Conservation (phyloP, 2,888 invertebrate species). For the Adelphocoris suturalis region DNA sequence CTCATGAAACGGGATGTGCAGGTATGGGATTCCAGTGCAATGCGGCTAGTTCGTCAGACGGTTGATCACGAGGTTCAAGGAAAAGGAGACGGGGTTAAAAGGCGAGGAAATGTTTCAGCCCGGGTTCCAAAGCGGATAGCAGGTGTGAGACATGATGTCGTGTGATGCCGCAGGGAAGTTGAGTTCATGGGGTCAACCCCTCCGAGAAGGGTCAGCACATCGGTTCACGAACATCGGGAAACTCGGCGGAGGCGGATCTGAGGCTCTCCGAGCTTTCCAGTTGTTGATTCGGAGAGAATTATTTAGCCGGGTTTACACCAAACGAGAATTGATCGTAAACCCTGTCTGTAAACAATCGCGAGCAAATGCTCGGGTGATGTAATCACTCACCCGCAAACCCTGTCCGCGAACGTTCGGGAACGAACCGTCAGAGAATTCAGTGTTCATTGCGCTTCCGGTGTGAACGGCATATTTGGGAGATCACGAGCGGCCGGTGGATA, state of each 20-base stretch:
- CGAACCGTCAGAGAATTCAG: no score
- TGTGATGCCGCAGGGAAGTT: slow-evolving; percentile 46
- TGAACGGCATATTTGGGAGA: no score
- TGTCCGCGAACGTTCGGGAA: no score
- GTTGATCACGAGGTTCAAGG: slow-evolving; percentile 36
- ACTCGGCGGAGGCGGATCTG: slow-evolving; percentile 24
- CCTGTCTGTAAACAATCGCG: no score
- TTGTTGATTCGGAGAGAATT: not conserved
- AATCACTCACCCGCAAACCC: no score
- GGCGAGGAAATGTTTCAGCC: slow-evolving; percentile 36
- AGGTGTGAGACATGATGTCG: slow-evolving; percentile 42
- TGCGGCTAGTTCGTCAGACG: not conserved
- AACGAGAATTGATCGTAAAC: no score
- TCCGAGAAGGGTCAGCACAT: slow-evolving; percentile 40
- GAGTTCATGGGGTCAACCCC: slow-evolving; percentile 45
- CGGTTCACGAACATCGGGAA: not conserved
- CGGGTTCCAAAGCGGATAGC: slow-evolving; percentile 36
- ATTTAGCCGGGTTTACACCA: no score
- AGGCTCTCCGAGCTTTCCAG: not conserved
- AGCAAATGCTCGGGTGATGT: no score
- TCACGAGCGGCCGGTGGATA: no score
- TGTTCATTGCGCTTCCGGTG: no score
- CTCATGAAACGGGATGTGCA: slow-evolving; percentile 7
- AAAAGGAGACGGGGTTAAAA: slow-evolving; percentile 18
- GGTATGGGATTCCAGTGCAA: slow-evolving; percentile 1